phyloP scores from a whole-genome alignment of 1,140 invertebrate genomes.

The Dendroctonus valens region DNA sequence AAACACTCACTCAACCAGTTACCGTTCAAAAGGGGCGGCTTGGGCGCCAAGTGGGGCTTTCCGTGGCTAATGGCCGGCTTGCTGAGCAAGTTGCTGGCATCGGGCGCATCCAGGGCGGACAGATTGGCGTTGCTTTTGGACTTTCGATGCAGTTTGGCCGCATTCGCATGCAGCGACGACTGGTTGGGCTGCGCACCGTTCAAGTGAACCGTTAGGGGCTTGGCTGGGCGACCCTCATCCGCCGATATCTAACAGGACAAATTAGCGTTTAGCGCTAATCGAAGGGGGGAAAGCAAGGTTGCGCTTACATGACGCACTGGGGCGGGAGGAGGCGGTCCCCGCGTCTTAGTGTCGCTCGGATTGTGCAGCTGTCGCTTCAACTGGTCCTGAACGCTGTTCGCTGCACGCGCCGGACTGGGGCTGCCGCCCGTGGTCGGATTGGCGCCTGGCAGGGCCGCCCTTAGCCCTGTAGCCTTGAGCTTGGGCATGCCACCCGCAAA shows the following conservation, averaged over 20 bases:
- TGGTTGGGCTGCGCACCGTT: slow-evolving; percentile 36
- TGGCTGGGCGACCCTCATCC: slow-evolving; percentile 11
- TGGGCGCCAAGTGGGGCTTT: slow-evolving; percentile 59
- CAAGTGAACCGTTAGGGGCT: slow-evolving; percentile 9
- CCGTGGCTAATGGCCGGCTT: slow-evolving; percentile 52
- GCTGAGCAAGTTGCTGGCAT: slow-evolving; percentile 27
- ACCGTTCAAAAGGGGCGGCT: slow-evolving; percentile 53
- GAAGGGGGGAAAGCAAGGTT: background rate
- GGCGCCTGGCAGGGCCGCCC: too few relatives aligned
- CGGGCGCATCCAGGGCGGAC: slow-evolving; percentile 39
- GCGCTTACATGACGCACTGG: slow-evolving; percentile 36
- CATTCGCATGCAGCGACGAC: slow-evolving; percentile 31
- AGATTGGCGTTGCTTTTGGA: slow-evolving; percentile 47
- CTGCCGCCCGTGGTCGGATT: too few relatives aligned
- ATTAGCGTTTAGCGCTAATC: background rate
- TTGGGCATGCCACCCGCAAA: slow-evolving; percentile 88
- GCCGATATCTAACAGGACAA: slow-evolving; percentile 20
- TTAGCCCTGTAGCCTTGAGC: slow-evolving; percentile 64
- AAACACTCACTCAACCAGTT: slow-evolving; percentile 36
- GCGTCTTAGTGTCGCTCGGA: slow-evolving; percentile 44
- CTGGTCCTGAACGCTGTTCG: slow-evolving; percentile 46
- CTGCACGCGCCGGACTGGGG: slow-evolving; percentile 23
- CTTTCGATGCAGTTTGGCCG: slow-evolving; percentile 43
- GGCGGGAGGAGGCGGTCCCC: slow-evolving; percentile 45
- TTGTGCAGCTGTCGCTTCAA: slow-evolving; percentile 46